phyloP scores from a whole-genome alignment of 2,113 vertebrate genomes.

The Echinops telfairi region DNA sequence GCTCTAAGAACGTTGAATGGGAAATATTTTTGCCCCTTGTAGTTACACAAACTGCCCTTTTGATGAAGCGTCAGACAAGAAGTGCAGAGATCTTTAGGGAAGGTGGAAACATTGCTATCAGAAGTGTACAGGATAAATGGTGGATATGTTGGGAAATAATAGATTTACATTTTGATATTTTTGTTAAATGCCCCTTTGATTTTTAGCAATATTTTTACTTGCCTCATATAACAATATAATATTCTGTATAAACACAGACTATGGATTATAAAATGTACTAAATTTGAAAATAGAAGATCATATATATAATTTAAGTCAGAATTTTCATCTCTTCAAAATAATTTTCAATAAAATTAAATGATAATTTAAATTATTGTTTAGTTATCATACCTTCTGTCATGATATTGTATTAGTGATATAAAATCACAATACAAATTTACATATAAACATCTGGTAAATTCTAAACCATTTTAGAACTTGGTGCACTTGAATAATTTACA shows the following conservation, averaged over 20 bases:
- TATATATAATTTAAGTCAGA: not conserved
- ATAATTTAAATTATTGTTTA: slow-evolving; percentile 71
- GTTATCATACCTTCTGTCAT: not conserved
- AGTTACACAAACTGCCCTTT: too few relatives aligned
- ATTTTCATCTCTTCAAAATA: slow-evolving; percentile 30
- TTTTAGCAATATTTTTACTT: too few relatives aligned
- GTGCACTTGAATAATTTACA: not conserved
- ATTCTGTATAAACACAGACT: slow-evolving; percentile 30
- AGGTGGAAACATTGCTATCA: too few relatives aligned
- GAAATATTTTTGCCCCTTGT: too few relatives aligned
- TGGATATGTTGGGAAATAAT: too few relatives aligned
- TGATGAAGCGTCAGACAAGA: too few relatives aligned
- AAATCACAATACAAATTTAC: too few relatives aligned
- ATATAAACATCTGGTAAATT: not conserved
- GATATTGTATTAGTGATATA: not conserved
- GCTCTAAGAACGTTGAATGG: too few relatives aligned
- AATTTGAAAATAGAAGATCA: not conserved
- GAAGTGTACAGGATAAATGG: too few relatives aligned
- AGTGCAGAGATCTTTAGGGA: too few relatives aligned
- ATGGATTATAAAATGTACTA: slow-evolving; percentile 24
- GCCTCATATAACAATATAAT: not conserved
- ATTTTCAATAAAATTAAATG: slow-evolving; percentile 66
- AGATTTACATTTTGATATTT: too few relatives aligned
- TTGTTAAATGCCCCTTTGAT: too few relatives aligned
- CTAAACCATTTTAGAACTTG: not conserved